Evolutionary conservation across 37 sponge, comb jelly and placozoan species (phyloP), one percentile per base, ranked within the genome.

Genomic region (Beroe forskalii): DNA sequence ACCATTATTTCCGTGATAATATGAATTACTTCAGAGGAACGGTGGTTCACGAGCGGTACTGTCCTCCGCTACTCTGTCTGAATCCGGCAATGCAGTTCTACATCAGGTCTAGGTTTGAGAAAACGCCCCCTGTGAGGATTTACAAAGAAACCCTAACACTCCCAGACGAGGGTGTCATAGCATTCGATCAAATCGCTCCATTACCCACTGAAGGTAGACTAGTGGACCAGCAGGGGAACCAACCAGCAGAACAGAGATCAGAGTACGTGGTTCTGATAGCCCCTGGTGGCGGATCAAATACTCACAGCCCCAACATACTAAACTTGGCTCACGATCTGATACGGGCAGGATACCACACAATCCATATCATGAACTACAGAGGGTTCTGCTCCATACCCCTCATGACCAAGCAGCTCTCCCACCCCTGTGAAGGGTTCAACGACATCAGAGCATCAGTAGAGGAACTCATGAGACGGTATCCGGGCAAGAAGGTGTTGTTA

Each of bases 81-180:
- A 69, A 69, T 69, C 72, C 72, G 2, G 72, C 19, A 1, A 69
- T 69, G 72, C 72, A 69, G 38, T 69, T 69, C 32, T 69, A 20
- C 38, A 32, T 69, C 38, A 27, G 72, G 6, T 33, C 72, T 8
- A 69, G 32, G 32, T 69, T 33, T 33, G 72, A 69, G 72, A 69
- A 69, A 17, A 4, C 72, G 2, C 72, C 72, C 28, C 36, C 72
- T 69, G 8, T 69, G 27, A 28, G 32, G 32, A 36, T 69, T 20
- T 1, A 32, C 38, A 69, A 69, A 36, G 72, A 69, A 36, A 69
- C 35, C 27, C 72, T 69, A 14, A 69, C 17, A 9, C 38, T 69
- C 19, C 14, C 38, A 33, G 72, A 69, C 32, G 39, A 32, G 1
- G 72, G 72, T 31, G 38, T 69, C 12, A 32, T 69, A 33, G 72